These are phyloP conservation scores for Orthonyx spaldingii DNA, from an alignment of 2,113 vertebrate species.

Conservation along the genomic window DNA sequence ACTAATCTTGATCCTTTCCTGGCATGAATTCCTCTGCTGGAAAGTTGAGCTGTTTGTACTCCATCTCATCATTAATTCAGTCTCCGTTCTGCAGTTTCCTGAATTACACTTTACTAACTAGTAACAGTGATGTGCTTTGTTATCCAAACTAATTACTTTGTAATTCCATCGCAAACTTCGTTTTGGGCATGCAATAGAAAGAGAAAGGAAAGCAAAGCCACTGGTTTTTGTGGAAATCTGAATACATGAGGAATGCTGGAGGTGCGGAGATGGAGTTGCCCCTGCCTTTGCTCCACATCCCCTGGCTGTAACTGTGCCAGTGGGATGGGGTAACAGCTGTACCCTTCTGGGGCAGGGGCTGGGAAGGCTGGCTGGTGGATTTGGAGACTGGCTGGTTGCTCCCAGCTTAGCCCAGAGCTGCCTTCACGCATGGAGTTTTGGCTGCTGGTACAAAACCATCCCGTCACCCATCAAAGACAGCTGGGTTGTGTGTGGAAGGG, in stretches of 20 bases:
- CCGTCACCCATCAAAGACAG: background rate
- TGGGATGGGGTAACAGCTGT: background rate
- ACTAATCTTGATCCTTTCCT: constrained; percentile 33
- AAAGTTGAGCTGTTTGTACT: background rate
- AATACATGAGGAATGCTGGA: background rate
- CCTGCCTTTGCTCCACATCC: background rate
- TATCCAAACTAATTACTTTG: background rate
- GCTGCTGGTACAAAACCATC: background rate
- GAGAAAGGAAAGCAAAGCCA: constrained; percentile 28
- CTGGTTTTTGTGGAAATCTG: background rate
- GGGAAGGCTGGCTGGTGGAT: background rate
- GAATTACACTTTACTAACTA: background rate
- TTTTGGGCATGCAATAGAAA: background rate
- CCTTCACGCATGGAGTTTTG: background rate
- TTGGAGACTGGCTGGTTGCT: background rate
- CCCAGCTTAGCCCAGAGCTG: background rate
- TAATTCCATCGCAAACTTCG: background rate
- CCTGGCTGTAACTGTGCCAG: background rate
- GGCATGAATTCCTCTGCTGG: background rate
- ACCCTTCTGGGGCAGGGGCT: background rate
- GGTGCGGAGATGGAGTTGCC: rapidly evolving
- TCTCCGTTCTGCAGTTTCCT: background rate
- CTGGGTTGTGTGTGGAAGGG: background rate
- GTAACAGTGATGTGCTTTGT: background rate
- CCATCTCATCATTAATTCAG: background rate